These are phyloP conservation scores for Philhelius pedissequus DNA, from an alignment of 2,888 invertebrate genomes.

Conservation along the genomic window DNA sequence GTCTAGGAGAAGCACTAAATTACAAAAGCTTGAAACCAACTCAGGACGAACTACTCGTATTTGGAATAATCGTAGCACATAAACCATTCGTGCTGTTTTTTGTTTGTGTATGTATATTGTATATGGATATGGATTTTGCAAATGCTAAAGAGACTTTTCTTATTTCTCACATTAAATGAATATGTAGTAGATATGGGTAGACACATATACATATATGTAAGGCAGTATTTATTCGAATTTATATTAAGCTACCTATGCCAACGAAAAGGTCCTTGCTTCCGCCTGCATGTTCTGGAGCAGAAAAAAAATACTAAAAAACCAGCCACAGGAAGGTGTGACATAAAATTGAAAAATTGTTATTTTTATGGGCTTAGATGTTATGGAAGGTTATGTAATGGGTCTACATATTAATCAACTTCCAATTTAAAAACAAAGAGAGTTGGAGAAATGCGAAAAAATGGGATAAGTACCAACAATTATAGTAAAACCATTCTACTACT, in stretches of 20 bases:
- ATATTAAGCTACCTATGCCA: too few species aligned
- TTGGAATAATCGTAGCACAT: slow-evolving; percentile 35
- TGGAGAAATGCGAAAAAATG: slow-evolving; percentile 23
- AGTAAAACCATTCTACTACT: too few species aligned
- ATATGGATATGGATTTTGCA: not conserved
- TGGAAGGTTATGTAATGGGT: slow-evolving; percentile 18
- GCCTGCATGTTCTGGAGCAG: not conserved
- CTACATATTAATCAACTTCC: slow-evolving; percentile 51
- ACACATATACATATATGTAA: not conserved
- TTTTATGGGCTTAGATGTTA: slow-evolving; percentile 51
- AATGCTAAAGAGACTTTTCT: not conserved
- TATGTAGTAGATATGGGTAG: not conserved
- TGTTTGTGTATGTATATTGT: not conserved
- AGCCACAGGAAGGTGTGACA: slow-evolving; percentile 54
- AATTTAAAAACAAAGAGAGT: slow-evolving; percentile 30
- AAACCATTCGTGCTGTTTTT: not conserved
- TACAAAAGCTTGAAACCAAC: slow-evolving; percentile 23
- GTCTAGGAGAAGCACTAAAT: slow-evolving; percentile 18
- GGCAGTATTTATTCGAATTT: not conserved
- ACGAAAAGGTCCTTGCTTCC: not conserved
- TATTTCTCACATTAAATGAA: slow-evolving; percentile 6
- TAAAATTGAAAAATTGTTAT: slow-evolving; percentile 63
- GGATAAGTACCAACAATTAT: too few species aligned
- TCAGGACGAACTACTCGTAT: not conserved
- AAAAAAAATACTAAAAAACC: not conserved